Conservation (phyloP, 1,140 invertebrate genomes). For the Drosophila funebris region DNA sequence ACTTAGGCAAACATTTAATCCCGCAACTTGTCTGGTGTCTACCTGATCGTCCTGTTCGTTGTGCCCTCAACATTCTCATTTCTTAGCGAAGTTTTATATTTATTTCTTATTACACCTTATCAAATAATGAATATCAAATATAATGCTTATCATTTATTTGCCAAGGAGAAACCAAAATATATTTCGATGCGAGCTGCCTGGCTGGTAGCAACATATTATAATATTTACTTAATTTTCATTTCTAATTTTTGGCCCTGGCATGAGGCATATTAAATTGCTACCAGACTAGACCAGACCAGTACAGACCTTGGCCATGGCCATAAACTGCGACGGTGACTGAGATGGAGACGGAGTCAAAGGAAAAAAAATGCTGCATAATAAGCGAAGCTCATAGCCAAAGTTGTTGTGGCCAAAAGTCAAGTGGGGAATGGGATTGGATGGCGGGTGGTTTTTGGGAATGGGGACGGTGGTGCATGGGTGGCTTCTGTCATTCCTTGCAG, state of each 20-base stretch:
- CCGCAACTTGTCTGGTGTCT: constrained; percentile 52
- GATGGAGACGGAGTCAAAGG: neutral
- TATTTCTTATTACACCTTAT: constrained; percentile 79
- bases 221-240: constrained; percentile 84
- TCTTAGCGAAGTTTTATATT: constrained; percentile 78
- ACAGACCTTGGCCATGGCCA: constrained; percentile 62
- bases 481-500: constrained; percentile 48
- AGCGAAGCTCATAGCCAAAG: constrained; percentile 60
- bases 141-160: constrained; percentile 84
- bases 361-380: constrained; percentile 68
- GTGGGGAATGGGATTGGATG: constrained; percentile 25
- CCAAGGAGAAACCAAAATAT: constrained; percentile 63
- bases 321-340: neutral
- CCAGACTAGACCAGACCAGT: constrained; percentile 52
- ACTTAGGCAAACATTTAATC: constrained; percentile 79
- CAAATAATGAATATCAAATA: constrained; percentile 84
- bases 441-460: neutral
- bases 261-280: constrained; percentile 66
- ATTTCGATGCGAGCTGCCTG: constrained; percentile 13
- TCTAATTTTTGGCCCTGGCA: constrained; percentile 65
- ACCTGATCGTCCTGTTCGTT: neutral
- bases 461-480: neutral
- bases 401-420: constrained; percentile 57
- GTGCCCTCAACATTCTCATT: constrained; percentile 64
- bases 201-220: constrained; percentile 73